Conservation (phyloP, 1,140 invertebrate species). For the Meloidogyne chitwoodi region DNA sequence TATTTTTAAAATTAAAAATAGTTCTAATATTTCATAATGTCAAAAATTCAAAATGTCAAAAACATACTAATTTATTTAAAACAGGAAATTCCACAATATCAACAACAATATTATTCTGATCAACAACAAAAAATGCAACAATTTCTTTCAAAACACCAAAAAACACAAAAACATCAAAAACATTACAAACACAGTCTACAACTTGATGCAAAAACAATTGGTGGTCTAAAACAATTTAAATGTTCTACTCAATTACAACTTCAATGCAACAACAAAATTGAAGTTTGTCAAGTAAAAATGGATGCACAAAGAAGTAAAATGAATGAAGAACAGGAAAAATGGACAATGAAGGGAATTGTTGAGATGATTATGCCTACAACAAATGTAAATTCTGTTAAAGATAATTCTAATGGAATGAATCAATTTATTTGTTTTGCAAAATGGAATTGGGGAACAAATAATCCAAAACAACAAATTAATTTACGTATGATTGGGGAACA, state of each 20-base stretch:
- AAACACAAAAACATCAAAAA: conserved; percentile 1
- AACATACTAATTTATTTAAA: too few species aligned
- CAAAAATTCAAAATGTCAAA: too few species aligned
- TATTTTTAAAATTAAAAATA: background rate
- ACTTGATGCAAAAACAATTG: background rate
- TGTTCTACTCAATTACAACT: background rate
- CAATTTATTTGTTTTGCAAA: conserved; percentile 19
- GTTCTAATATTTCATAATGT: too few species aligned
- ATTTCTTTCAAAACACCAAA: conserved; percentile 8
- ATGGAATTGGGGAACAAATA: conserved; percentile 24
- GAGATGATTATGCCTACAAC: conserved; percentile 27
- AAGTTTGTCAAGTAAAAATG: conserved; percentile 7
- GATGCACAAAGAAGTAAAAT: conserved; percentile 13
- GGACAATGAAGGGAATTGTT: conserved; percentile 23
- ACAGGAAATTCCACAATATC: background rate
- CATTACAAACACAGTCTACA: conserved; percentile 15
- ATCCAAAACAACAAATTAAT: conserved; percentile 25
- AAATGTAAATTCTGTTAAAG: background rate
- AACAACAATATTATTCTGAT: background rate
- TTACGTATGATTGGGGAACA: conserved; percentile 23
- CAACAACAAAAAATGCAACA: conserved; percentile 5
- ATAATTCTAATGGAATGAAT: background rate
- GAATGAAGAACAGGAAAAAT: conserved; percentile 10
- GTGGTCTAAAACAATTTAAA: background rate
- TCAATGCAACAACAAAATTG: conserved; percentile 9